Base-by-base conservation (phyloP, 1,140 invertebrate species). In the Drosophila kurseongensis region DNA sequence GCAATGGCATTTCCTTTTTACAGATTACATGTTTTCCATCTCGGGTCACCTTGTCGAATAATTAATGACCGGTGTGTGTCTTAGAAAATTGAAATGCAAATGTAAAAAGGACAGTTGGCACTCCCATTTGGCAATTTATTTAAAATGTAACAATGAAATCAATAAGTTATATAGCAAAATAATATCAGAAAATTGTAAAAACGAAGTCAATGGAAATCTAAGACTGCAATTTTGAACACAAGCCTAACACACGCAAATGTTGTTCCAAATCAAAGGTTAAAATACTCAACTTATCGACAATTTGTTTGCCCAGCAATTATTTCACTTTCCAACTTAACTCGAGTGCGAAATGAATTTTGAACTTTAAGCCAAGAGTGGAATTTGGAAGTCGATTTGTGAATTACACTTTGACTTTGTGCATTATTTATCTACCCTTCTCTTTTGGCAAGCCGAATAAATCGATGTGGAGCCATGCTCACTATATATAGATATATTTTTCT, bases 21-120 rank as follows among this genome's bases (percentile, higher is more conserved):
- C 23, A 2, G 23, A 4, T 23, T 23, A 23, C 23, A 23, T 23
- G 23, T 4, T 23, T 23, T 4, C 23, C 23, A 23, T 4, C 23
- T 23, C 23, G 29, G 56, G 40, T 41, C 45, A 59, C 52, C 60
- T 47, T 72, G 47, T 55, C 27, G 62, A 81, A 82, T 82, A 81
- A 75, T 82, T 83, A 82, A 79, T 84, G 62, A 58, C 55, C 42
- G 56, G 27, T 38, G 29, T 38, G 29, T 56, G 13, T n/a, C 18
- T 75, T 71, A 63, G 54, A 68, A 63, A 78, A 78, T 56, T 29
- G 10, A 45, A 55, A 29, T 41, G 50, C 41, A 52, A 48, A 67
- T 65, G 59, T 42, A 45, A 42, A 50, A 32, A 61, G 27, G 18
- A 61, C 56, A 61, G 42, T 61, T 18, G 23, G n/a, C 10, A 51